These are phyloP conservation scores for Reticulitermes speratus DNA, from an alignment of 1,140 invertebrate genomes.

Conservation along the genomic window DNA sequence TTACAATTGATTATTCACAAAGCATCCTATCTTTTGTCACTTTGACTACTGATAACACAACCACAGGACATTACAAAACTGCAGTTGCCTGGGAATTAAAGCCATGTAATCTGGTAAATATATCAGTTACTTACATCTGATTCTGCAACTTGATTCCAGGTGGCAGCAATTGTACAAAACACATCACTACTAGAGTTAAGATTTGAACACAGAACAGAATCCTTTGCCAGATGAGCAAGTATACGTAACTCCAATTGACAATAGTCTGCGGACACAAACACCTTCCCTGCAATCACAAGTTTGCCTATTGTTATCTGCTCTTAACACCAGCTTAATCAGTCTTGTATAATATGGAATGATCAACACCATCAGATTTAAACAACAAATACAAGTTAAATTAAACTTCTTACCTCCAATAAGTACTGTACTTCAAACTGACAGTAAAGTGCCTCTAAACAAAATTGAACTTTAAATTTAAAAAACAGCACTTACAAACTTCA, in stretches of 20 bases:
- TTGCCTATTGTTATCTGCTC: not conserved
- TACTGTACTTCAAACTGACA: not conserved
- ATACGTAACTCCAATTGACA: constrained; percentile 94
- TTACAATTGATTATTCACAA: too few species aligned
- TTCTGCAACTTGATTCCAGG: constrained; percentile 70
- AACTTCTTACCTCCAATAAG: not conserved
- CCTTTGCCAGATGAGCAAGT: constrained; percentile 85
- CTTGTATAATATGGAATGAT: too few species aligned
- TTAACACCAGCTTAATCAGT: too few species aligned
- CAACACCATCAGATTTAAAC: not conserved
- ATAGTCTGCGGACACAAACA: constrained; percentile 89
- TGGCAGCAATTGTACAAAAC: constrained; percentile 82
- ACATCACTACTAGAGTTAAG: constrained; percentile 78
- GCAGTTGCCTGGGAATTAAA: too few species aligned
- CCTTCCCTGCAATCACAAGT: constrained; percentile 41
- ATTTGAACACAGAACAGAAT: constrained; percentile 67
- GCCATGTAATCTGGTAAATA: too few species aligned
- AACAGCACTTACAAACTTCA: too few species aligned
- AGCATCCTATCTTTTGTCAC: too few species aligned
- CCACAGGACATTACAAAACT: too few species aligned
- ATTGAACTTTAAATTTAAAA: too few species aligned
- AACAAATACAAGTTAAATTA: not conserved
- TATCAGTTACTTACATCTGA: constrained; percentile 51
- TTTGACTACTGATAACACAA: too few species aligned
- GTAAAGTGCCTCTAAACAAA: too few species aligned